A percentile compares a stretch with the other conserved stretches of the same genome.
Conservation (phyloP, 2,888 invertebrate species). For the Coleophora deauratella region DNA sequence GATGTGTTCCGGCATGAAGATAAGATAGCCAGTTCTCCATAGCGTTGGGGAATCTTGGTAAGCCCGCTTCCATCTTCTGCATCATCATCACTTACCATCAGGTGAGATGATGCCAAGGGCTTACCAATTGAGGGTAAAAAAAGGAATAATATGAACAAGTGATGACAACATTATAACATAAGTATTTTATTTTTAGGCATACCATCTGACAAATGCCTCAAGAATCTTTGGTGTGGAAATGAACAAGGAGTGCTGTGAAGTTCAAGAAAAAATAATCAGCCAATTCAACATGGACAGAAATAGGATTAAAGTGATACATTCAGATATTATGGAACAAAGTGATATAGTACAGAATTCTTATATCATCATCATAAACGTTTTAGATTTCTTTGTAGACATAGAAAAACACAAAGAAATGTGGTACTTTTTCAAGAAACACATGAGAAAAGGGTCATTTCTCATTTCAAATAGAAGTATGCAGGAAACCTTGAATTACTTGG, state of each 20-base stretch:
- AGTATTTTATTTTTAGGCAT: constrained; percentile 63
- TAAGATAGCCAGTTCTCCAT: too few relatives aligned
- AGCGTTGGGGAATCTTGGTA: too few relatives aligned
- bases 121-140: too few relatives aligned
- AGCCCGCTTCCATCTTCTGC: too few relatives aligned
- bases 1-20: too few relatives aligned
- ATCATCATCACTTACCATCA: too few relatives aligned
- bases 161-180: not conserved
- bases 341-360: constrained; percentile 73
- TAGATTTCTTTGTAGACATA: constrained; percentile 78
- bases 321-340: constrained; percentile 71
- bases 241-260: constrained; percentile 76
- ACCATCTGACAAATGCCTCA: constrained; percentile 71
- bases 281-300: constrained; percentile 66
- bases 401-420: constrained; percentile 76
- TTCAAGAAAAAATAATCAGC: constrained; percentile 73
- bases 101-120: too few relatives aligned
- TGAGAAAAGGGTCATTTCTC: constrained; percentile 73
- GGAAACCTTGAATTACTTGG: constrained; percentile 61
- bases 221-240: constrained; percentile 80
- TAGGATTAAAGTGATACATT: constrained; percentile 71
- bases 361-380: constrained; percentile 79
- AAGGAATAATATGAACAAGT: too few relatives aligned
- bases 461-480: constrained; percentile 74
- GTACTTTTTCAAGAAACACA: constrained; percentile 70